A percentile compares a stretch with the other conserved stretches of the same genome.
Conservation (phyloP, 2,797 vertebrate genomes). For the Emys orbicularis region DNA sequence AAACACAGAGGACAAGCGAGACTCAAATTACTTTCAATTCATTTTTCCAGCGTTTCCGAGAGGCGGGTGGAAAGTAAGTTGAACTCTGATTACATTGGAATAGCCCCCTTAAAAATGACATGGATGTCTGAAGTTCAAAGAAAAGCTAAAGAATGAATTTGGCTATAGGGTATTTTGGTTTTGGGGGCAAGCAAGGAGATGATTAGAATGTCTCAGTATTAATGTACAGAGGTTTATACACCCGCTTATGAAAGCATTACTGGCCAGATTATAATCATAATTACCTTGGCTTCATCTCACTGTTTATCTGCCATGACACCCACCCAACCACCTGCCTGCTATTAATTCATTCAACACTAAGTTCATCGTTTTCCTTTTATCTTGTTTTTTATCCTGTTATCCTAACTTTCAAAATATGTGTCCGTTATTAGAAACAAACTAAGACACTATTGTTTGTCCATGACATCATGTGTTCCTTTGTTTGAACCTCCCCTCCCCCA, state of each 20-base stretch:
- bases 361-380: slow-evolving; percentile 70
- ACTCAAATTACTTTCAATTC: slow-evolving; percentile 15
- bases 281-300: slow-evolving; percentile 67
- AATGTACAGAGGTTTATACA: slow-evolving; percentile 45
- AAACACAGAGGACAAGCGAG: slow-evolving; percentile 50
- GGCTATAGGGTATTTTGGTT: slow-evolving; percentile 2
- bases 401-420: slow-evolving; percentile 56
- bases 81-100: slow-evolving; percentile 14
- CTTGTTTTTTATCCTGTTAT: slow-evolving; percentile 63
- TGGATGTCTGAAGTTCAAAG: slow-evolving; percentile 9
- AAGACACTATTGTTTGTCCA: slow-evolving; percentile 51
- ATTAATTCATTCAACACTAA: slow-evolving; percentile 72
- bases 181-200: slow-evolving; percentile 50
- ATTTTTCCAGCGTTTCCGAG: slow-evolving; percentile 45
- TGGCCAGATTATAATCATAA: slow-evolving; percentile 70
- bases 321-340: slow-evolving; percentile 74
- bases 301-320: slow-evolving; percentile 72
- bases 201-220: slow-evolving; percentile 59
- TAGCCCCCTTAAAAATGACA: slow-evolving; percentile 30
- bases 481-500: background rate
- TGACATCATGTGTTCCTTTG: slow-evolving; percentile 37
- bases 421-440: slow-evolving; percentile 55
- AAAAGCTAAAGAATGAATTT: slow-evolving; percentile 35
- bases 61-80: slow-evolving; percentile 58
- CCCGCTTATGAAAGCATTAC: slow-evolving; percentile 51